Base-by-base conservation (phyloP, 1,140 invertebrate genomes). In the Pomacea maculata region DNA sequence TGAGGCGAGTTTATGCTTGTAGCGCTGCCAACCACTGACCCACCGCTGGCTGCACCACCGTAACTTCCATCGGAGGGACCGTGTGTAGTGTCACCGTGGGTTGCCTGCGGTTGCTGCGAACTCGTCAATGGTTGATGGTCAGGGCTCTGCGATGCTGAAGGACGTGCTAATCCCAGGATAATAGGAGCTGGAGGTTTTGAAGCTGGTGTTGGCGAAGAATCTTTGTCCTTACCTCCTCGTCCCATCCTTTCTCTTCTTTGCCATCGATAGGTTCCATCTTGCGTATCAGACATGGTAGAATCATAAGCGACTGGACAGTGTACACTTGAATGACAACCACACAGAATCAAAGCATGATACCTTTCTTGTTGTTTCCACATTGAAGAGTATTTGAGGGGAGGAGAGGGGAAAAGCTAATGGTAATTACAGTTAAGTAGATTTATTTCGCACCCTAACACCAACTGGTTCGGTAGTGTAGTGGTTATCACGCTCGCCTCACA, bases 151-250 rank as follows among this genome's bases (percentile, higher is more conserved):
- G 67, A 72, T n/a, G 52, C 61, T 63, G 55, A 29, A 17, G 83
- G 83, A 75, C 79, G 79, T 64, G 83, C 83, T 17, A 83, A 64
- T 29, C 79, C 79, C 55, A 80, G 63, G 21, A 84, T 84, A 25
- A 84, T 84, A 4, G 83, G 80, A 11, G 83, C 61, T 55, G 71
- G 78, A 19, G 80, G 67, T 34, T 78, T 78, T 1, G 77, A 45
- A 11, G 77, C 29, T 14, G 73, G 54, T 63, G 72, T 55, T 6
- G 79, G 72, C 19, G 79, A 80, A 10, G 79, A 52, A 61, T 80
- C 79, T 55, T 63, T 74, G 19, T 80, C 79, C 19, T 64, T 73
- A 12, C 25, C 57, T 29, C 15, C 75, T n/a, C 57, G 52, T 55
- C 52, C 67, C 29, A 70, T 12, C 29, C 67, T 70, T n/a, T 70